These are phyloP conservation scores for Uloborus diversus DNA, from an alignment of 1,140 invertebrate species.

Conservation along the genomic window DNA sequence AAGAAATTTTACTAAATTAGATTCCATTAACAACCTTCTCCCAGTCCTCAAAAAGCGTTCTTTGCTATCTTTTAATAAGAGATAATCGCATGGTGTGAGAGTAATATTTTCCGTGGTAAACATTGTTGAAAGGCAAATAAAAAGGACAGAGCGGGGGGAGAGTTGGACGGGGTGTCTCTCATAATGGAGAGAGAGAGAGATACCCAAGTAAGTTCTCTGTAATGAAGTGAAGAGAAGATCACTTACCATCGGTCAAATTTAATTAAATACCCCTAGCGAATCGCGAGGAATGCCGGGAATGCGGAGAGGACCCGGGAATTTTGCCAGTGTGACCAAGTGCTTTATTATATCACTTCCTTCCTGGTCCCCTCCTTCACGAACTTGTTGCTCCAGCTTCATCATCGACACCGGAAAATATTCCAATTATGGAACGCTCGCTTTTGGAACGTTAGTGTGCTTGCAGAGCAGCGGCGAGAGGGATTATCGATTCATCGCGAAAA, in stretches of 20 bases:
- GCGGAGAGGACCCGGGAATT: slow-evolving; percentile 11
- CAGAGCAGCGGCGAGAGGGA: no score
- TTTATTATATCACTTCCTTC: slow-evolving; percentile 19
- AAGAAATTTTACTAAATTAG: no score
- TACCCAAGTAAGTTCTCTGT: no score
- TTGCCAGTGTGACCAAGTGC: slow-evolving; percentile 45
- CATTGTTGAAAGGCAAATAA: slow-evolving; percentile 29
- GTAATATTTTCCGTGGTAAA: slow-evolving; percentile 48
- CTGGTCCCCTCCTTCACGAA: no score
- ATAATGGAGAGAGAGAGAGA: no score
- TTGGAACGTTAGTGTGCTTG: no score
- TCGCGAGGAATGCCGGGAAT: slow-evolving; percentile 13
- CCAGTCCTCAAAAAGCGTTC: no score
- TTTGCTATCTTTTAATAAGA: slow-evolving; percentile 35
- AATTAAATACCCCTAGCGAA: slow-evolving; percentile 47
- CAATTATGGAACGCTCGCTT: no score
- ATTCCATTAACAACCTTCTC: no score
- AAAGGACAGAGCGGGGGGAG: no score
- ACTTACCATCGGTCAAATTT: slow-evolving; percentile 46
- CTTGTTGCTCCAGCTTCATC: slow-evolving; percentile 30
- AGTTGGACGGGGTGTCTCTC: neutral
- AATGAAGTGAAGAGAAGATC: slow-evolving; percentile 38
- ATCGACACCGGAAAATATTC: no score
- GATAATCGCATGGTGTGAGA: slow-evolving; percentile 19
- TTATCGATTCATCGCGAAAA: no score